A percentile compares a stretch with the other conserved stretches of the same genome.
Evolutionary conservation across 2,888 invertebrate species (phyloP).

Genomic region (Caenorhabditis sulstoni): DNA sequence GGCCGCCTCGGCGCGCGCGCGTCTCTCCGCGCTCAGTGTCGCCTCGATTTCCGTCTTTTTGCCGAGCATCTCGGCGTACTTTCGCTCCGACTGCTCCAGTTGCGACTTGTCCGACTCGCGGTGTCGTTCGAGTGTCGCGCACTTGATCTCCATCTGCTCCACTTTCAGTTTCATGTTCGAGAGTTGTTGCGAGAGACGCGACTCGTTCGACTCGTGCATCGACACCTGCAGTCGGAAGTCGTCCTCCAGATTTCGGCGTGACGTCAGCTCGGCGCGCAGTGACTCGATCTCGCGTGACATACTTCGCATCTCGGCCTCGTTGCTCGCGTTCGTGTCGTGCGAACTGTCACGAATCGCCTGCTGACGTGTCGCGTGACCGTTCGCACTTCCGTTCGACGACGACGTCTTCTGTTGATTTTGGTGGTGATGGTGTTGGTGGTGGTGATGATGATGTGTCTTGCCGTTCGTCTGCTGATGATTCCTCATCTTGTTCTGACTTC

Average conservation of each 20-base stretch:
- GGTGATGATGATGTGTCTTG: slow-evolving; percentile 1
- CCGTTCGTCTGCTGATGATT: slow-evolving; percentile 46
- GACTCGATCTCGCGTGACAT: slow-evolving; percentile 85
- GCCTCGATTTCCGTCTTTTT: slow-evolving; percentile 87
- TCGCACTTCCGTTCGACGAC: slow-evolving; percentile 37
- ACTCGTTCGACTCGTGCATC: slow-evolving; percentile 85
- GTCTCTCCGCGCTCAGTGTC: slow-evolving; percentile 84
- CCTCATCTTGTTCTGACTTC: slow-evolving; percentile 29
- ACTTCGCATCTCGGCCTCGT: slow-evolving; percentile 41
- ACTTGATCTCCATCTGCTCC: slow-evolving; percentile 91
- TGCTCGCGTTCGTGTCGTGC: slow-evolving; percentile 48
- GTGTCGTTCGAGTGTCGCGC: slow-evolving; percentile 87
- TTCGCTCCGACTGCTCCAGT: slow-evolving; percentile 87
- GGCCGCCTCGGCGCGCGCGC: slow-evolving; percentile 86
- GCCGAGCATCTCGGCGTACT: slow-evolving; percentile 90
- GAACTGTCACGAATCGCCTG: slow-evolving; percentile 39
- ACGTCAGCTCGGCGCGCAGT: slow-evolving; percentile 87
- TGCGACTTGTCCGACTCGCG: slow-evolving; percentile 89
- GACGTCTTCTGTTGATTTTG: neutral
- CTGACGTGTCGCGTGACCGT: slow-evolving; percentile 24
- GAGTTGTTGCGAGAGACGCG: slow-evolving; percentile 86
- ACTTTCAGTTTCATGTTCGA: slow-evolving; percentile 89
- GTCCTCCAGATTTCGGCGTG: slow-evolving; percentile 86
- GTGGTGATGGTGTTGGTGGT: too few relatives aligned
- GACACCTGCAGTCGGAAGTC: slow-evolving; percentile 87